A percentile compares a stretch with the other conserved stretches of the same genome.
These are phyloP conservation scores for Delia radicum DNA, from an alignment of 1,140 invertebrate species.

Conservation along the genomic window DNA sequence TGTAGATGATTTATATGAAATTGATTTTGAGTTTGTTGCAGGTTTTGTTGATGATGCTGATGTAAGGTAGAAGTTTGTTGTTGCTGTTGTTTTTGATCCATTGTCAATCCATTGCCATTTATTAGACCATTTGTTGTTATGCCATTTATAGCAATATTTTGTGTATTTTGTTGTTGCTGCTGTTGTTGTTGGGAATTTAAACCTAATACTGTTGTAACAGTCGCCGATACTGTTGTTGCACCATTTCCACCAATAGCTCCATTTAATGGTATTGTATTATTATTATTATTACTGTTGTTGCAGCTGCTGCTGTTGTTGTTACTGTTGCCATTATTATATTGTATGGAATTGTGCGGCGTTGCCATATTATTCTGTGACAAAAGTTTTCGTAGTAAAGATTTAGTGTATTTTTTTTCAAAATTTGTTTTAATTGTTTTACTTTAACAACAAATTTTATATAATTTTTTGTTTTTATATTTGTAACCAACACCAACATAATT, in stretches of 20 bases:
- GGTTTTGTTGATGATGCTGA: neutral
- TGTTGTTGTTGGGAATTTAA: slow-evolving; percentile 1
- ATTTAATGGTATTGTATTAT: no score
- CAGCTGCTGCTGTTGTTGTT: neutral
- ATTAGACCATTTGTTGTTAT: neutral
- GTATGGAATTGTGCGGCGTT: slow-evolving; percentile 36
- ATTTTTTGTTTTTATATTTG: neutral
- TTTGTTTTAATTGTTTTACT: slow-evolving; percentile 9
- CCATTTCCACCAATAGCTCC: slow-evolving; percentile 25
- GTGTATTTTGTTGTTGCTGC: neutral
- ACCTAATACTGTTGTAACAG: slow-evolving; percentile 16
- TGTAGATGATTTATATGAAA: neutral
- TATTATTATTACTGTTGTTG: slow-evolving; percentile 32
- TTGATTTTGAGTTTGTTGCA: slow-evolving; percentile 18
- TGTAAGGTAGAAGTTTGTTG: no score
- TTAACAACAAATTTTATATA: neutral
- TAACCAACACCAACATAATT: neutral
- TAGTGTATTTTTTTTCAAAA: slow-evolving; percentile 1
- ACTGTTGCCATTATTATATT: slow-evolving; percentile 16
- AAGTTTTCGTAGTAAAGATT: slow-evolving; percentile 32
- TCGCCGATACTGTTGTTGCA: slow-evolving; percentile 27
- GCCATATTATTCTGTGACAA: slow-evolving; percentile 56
- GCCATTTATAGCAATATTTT: neutral
- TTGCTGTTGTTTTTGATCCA: no score
- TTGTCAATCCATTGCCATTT: neutral